These are phyloP conservation scores for Eristalis arbustorum DNA, from an alignment of 2,888 invertebrate genomes.

Conservation along the genomic window DNA sequence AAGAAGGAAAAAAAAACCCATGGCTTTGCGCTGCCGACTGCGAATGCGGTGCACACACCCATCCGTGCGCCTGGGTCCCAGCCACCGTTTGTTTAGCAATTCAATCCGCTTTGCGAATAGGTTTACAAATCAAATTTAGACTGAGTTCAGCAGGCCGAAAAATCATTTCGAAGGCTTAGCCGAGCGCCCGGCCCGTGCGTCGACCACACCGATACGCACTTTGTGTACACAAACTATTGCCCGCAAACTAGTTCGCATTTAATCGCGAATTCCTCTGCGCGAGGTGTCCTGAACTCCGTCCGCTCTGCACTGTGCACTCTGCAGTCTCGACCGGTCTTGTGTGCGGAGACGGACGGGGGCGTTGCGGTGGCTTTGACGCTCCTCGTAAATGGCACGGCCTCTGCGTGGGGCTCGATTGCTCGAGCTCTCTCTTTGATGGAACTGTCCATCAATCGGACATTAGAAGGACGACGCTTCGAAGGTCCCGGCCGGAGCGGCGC, in stretches of 20 bases:
- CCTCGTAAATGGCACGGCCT: conserved; percentile 44
- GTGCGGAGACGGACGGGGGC: background rate
- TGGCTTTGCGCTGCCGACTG: conserved; percentile 25
- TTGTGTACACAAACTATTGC: conserved; percentile 67
- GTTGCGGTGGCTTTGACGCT: conserved; percentile 53
- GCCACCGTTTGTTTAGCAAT: conserved; percentile 66
- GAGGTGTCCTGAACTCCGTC: conserved; percentile 2
- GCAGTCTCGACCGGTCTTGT: conserved; percentile 16
- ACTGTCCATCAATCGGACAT: conserved; percentile 65
- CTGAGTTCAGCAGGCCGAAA: conserved; percentile 69
- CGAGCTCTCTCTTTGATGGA: conserved; percentile 65
- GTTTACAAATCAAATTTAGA: conserved; percentile 70
- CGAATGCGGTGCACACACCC: conserved; percentile 22
- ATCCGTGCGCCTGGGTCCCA: background rate
- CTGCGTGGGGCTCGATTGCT: conserved; percentile 58
- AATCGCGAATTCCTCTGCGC: conserved; percentile 66
- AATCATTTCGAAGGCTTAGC: conserved; percentile 47
- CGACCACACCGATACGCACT: conserved; percentile 50
- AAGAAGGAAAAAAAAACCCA: conserved; percentile 9
- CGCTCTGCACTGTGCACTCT: background rate
- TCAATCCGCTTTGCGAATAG: conserved; percentile 66
- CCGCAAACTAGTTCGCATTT: conserved; percentile 69
- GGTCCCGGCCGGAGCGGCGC: background rate
- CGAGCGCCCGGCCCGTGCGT: background rate
- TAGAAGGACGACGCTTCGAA: conserved; percentile 38